phyloP scores from a whole-genome alignment of 1,140 invertebrate genomes.

The Belonocnema kinseyi region DNA sequence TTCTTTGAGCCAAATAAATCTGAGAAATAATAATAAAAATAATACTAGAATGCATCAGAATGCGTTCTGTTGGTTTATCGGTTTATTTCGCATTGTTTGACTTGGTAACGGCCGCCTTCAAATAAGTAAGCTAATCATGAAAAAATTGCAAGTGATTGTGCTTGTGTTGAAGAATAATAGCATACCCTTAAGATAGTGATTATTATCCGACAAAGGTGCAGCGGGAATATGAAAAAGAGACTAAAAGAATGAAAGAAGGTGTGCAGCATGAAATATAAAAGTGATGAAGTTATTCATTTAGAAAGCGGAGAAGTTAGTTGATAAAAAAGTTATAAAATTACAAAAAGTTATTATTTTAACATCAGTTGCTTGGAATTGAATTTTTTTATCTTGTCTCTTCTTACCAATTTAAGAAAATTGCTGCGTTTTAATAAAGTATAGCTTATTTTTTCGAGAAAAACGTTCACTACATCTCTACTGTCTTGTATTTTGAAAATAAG shows the following conservation, averaged over 20 bases:
- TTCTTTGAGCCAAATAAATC: not conserved
- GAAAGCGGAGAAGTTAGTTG: no score
- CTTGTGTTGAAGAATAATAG: conserved; percentile 9
- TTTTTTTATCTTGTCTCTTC: no score
- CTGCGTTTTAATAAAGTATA: no score
- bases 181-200: conserved; percentile 14
- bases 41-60: not conserved
- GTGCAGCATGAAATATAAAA: not conserved
- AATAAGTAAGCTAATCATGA: not conserved
- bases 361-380: no score
- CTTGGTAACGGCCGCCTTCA: conserved; percentile 14
- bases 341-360: no score
- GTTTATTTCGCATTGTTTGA: conserved; percentile 11
- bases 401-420: no score
- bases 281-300: not conserved
- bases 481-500: no score
- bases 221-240: not conserved
- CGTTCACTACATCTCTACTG: no score
- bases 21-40: conserved; percentile 7
- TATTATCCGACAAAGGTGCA: conserved; percentile 8
- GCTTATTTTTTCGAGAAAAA: no score
- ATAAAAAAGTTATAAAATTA: no score
- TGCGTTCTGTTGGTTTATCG: conserved; percentile 12
- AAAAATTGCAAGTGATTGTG: conserved; percentile 18
- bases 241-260: not conserved